Conservation (phyloP, 2,888 invertebrate genomes). For the Mesopsocus fuscifrons region DNA sequence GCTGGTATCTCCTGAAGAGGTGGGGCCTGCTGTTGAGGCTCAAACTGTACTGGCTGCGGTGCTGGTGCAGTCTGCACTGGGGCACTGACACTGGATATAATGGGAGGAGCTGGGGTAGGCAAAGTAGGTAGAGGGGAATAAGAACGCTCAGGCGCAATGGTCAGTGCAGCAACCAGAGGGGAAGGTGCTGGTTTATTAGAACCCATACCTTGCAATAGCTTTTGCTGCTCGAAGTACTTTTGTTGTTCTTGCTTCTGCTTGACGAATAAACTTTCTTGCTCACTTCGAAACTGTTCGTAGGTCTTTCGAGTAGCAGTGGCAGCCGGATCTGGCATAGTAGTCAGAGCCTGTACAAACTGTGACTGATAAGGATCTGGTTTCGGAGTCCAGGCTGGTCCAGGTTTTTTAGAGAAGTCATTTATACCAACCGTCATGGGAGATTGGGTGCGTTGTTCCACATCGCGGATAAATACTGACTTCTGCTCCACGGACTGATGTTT, state of each 20-base stretch:
- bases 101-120: slow-evolving; percentile 5
- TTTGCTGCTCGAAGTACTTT: slow-evolving; percentile 20
- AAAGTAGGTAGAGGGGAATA: slow-evolving; percentile 32
- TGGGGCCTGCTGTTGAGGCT: not conserved
- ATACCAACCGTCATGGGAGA: slow-evolving; percentile 4
- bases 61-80: slow-evolving; percentile 2
- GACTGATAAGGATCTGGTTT: slow-evolving; percentile 24
- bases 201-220: slow-evolving; percentile 4
- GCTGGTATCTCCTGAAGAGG: not conserved
- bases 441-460: slow-evolving; percentile 2
- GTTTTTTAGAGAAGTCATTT: slow-evolving; percentile 20
- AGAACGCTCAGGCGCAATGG: slow-evolving; percentile 40
- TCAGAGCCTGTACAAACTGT: slow-evolving; percentile 44
- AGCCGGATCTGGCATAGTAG: slow-evolving; percentile 38
- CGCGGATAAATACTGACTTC: not conserved
- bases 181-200: slow-evolving; percentile 15
- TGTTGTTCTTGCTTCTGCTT: slow-evolving; percentile 1
- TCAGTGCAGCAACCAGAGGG: slow-evolving; percentile 30
- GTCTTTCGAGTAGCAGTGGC: slow-evolving; percentile 10
- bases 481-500: slow-evolving; percentile 2
- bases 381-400: slow-evolving; percentile 8
- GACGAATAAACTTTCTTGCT: slow-evolving; percentile 1
- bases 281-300: not conserved
- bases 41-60: not conserved
- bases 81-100: slow-evolving; percentile 1